A percentile compares a stretch with the other conserved stretches of the same genome.
Evolutionary conservation across 2,113 vertebrate species (phyloP).

Genomic region (Hystrix cristata): DNA sequence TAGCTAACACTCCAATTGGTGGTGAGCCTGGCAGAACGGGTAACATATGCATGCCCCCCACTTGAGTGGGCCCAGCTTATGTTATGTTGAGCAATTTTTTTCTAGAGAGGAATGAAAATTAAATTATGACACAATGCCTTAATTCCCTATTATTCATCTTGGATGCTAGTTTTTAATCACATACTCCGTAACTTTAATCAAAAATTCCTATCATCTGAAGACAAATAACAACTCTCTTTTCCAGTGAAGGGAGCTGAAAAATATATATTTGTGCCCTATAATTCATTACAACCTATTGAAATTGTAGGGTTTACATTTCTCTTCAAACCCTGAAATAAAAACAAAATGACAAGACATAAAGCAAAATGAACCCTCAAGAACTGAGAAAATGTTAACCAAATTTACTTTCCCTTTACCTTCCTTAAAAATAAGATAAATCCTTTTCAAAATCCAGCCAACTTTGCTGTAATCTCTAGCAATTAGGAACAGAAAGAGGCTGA

Average conservation of each 20-base stretch:
- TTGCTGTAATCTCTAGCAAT: constrained; percentile 39
- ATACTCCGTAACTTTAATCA: constrained; percentile 49
- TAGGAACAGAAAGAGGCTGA: constrained; percentile 27
- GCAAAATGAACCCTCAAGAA: constrained; percentile 50
- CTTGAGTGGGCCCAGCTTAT: constrained; percentile 83
- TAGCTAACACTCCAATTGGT: constrained; percentile 85
- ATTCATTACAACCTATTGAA: not conserved
- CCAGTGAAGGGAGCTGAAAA: not conserved
- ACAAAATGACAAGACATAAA: constrained; percentile 8
- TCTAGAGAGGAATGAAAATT: constrained; percentile 82
- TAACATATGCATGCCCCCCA: constrained; percentile 84
- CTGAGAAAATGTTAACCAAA: constrained; percentile 24
- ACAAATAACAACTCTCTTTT: constrained; percentile 26
- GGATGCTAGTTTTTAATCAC: constrained; percentile 63
- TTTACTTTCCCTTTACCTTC: constrained; percentile 46
- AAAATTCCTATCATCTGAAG: constrained; percentile 32
- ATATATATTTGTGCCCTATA: not conserved
- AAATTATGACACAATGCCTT: constrained; percentile 78
- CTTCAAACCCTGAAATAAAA: constrained; percentile 50
- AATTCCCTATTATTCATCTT: constrained; percentile 74
- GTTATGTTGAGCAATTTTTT: constrained; percentile 83
- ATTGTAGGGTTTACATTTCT: not conserved
- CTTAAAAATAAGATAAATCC: constrained; percentile 63
- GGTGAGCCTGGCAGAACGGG: constrained; percentile 68
- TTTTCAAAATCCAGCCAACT: constrained; percentile 56